Evolutionary conservation across 2,113 vertebrate species (phyloP).

Genomic region (Phycodurus eques): DNA sequence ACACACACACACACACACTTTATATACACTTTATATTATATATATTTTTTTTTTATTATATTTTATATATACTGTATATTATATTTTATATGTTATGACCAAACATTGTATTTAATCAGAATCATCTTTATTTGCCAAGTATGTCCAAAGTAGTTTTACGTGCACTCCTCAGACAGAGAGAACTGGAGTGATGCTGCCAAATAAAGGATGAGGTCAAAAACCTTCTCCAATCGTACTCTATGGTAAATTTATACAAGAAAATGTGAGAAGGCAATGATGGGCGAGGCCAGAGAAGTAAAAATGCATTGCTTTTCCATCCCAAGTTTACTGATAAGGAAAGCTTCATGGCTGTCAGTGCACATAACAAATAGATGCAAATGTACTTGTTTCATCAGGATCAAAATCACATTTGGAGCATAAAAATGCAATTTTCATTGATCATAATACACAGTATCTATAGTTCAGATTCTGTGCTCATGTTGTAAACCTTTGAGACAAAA

Average conservation of each 20-base stretch:
- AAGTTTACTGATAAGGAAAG: not conserved
- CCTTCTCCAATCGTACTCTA: not conserved
- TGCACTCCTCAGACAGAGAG: not conserved
- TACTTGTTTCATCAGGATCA: slow-evolving; percentile 1
- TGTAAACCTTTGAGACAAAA: slow-evolving; percentile 35
- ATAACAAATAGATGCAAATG: slow-evolving; percentile 7
- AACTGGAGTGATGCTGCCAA: not conserved
- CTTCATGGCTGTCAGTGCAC: not conserved
- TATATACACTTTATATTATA: too few species aligned
- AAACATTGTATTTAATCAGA: too few species aligned
- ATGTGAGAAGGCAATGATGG: not conserved
- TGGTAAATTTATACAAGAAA: not conserved
- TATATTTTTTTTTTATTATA: too few species aligned
- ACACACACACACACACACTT: too few species aligned
- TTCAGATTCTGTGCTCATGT: slow-evolving; percentile 13
- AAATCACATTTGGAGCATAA: slow-evolving; percentile 5
- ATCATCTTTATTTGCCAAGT: too few species aligned
- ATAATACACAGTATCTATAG: slow-evolving; percentile 19
- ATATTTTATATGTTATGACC: too few species aligned
- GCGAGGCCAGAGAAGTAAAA: not conserved
- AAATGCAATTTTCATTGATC: slow-evolving; percentile 7
- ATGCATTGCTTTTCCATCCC: too few species aligned
- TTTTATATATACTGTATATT: too few species aligned
- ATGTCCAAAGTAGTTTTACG: too few species aligned
- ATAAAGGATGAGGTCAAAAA: not conserved